These are phyloP conservation scores for Acrocephalus arundinaceus DNA, from an alignment of 2,113 vertebrate species.

Conservation along the genomic window DNA sequence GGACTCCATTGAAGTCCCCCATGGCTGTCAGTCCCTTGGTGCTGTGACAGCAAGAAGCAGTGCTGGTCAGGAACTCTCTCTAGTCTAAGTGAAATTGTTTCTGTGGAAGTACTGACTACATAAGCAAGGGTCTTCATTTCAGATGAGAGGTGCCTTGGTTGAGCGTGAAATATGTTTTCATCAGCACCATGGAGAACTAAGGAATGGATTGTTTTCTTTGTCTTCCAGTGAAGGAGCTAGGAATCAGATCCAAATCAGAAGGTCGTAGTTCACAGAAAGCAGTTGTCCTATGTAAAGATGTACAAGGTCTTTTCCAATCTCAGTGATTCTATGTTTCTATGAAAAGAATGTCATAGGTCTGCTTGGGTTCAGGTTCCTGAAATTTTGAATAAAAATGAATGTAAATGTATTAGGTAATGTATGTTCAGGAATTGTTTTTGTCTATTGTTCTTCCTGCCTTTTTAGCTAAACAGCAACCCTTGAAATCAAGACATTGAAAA, in stretches of 20 bases:
- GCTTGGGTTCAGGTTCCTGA: neutral
- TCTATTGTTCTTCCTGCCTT: neutral
- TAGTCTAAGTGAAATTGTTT: neutral
- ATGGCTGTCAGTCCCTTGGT: accelerated
- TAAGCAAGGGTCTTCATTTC: neutral
- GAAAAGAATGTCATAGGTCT: neutral
- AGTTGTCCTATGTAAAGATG: neutral
- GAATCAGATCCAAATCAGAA: neutral
- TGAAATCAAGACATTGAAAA: neutral
- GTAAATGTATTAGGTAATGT: neutral
- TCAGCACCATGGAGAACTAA: neutral
- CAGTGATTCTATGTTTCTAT: neutral
- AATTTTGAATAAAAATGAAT: neutral
- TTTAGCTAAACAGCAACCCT: neutral
- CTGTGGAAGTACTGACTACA: neutral
- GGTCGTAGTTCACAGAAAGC: neutral
- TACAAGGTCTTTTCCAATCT: neutral
- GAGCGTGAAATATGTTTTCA: accelerated
- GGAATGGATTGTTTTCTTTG: accelerated
- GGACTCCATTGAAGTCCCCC: neutral
- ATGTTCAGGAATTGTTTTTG: neutral
- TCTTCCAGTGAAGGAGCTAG: neutral
- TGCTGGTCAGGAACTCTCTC: neutral
- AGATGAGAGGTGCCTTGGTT: neutral
- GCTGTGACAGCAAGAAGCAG: neutral